Conservation (phyloP, 35 echinoderm and acorn worm species). For the Anneissia japonica region DNA sequence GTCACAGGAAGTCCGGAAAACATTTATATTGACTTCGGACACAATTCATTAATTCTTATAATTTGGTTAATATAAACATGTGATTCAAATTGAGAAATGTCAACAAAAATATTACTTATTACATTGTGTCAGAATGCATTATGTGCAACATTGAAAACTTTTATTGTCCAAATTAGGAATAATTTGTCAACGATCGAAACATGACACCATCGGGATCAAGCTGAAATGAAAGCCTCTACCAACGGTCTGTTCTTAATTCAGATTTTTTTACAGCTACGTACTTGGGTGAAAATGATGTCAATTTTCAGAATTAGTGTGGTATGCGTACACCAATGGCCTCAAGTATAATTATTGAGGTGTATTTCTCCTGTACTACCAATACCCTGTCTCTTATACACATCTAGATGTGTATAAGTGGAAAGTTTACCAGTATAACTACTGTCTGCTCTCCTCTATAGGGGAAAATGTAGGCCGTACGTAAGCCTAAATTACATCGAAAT, state of each 20-base stretch:
- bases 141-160: not conserved
- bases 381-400: no score
- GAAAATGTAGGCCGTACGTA: no score
- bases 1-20: not conserved
- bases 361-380: no score
- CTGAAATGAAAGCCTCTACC: not conserved
- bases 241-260: not conserved
- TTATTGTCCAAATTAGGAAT: not conserved
- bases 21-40: not conserved
- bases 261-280: not conserved
- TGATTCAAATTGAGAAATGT: not conserved
- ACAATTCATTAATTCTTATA: not conserved
- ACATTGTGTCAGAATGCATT: not conserved
- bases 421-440: no score
- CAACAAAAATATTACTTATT: not conserved
- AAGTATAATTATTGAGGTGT: no score
- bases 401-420: no score
- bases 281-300: not conserved
- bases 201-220: not conserved
- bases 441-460: no score
- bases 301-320: not conserved
- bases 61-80: not conserved
- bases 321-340: not conserved
- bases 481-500: no score
- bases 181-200: not conserved